Base-by-base conservation (phyloP, 2,113 vertebrate genomes). In the Todiramphus saurophagus region DNA sequence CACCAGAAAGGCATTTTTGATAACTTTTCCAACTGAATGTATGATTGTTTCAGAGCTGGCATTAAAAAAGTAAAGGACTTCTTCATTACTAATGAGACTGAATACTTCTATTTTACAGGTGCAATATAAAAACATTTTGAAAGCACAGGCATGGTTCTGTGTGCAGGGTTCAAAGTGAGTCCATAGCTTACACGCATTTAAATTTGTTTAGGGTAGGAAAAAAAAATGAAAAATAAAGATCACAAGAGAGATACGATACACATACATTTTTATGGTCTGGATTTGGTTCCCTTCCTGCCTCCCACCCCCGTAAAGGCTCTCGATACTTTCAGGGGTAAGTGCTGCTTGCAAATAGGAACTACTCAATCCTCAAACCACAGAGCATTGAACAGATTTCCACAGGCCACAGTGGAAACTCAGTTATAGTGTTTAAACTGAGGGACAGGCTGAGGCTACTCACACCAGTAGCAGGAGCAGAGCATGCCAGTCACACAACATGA, bases 221-320 rank as follows among this genome's bases (percentile, higher is more conserved):
- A 14, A 16, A 21, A 55, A 35, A 11, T 10, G 11, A 58, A 58
- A 33, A 53, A 3, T 3, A 51, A 75, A 55, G 7, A 44, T n/a
- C 18, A 24, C 33, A 68, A 11, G 13, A n/a, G 16, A 39, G 10
- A 53, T 14, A 46, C 6, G 16, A 19, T 85, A 39, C 18, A 30
- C 3, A 28, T 5, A 10, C 16, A 35, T 28, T 43, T 18, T 24
- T 6, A 41, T 16, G 7, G 14, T 35, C 30, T 51, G 33, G 15
- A 33, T 62, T 62, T 16, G 11, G 31, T 58, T 58, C 8, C 35
- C 43, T 55, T 11, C 30, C 28, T 53, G 25, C 51, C 16, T 2
- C 13, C 21, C 16, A 17, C 0, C 2, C 2, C 1, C 1, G 1
- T 35, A 33, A 68, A 41, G 16, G 48, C 14, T 37, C 10, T 9